These are phyloP conservation scores for Osmerus mordax DNA, from an alignment of 2,113 vertebrate genomes.

Conservation along the genomic window DNA sequence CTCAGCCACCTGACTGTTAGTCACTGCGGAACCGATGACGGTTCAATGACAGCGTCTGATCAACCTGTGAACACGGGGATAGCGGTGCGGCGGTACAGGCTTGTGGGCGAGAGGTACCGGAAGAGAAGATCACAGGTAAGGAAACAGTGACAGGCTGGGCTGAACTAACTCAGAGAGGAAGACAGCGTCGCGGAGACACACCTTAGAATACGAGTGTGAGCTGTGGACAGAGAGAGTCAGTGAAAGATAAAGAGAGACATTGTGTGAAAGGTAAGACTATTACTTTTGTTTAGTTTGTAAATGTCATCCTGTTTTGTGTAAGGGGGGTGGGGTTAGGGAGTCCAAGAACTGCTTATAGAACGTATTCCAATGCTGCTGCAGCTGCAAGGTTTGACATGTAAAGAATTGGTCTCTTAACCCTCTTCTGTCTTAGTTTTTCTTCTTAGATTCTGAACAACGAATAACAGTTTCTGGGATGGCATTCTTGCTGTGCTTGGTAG, in stretches of 20 bases:
- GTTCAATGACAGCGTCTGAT: background rate
- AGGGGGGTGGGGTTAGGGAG: too few relatives aligned
- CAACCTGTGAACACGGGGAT: slow-evolving; percentile 13
- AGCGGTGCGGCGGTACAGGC: background rate
- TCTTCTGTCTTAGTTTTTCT: too few relatives aligned
- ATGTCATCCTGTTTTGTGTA: too few relatives aligned
- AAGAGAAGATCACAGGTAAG: slow-evolving; percentile 57
- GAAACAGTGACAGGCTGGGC: slow-evolving; percentile 59
- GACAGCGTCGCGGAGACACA: slow-evolving; percentile 18
- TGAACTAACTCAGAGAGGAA: slow-evolving; percentile 25
- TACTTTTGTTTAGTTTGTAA: too few relatives aligned
- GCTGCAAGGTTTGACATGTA: too few relatives aligned
- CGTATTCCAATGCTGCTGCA: too few relatives aligned
- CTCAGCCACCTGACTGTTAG: too few relatives aligned
- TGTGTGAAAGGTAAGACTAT: too few relatives aligned
- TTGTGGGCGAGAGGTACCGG: slow-evolving; percentile 41
- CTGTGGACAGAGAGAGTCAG: slow-evolving; percentile 16
- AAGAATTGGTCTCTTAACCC: too few relatives aligned
- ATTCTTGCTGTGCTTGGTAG: slow-evolving; percentile 31
- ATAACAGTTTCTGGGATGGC: slow-evolving; percentile 42
- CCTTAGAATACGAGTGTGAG: slow-evolving; percentile 34
- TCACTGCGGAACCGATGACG: slow-evolving; percentile 4
- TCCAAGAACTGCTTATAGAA: too few relatives aligned
- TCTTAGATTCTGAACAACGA: too few relatives aligned
- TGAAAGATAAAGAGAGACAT: slow-evolving; percentile 4